phyloP scores from a whole-genome alignment of 2,797 vertebrate species.

The Hoplostethus atlanticus region DNA sequence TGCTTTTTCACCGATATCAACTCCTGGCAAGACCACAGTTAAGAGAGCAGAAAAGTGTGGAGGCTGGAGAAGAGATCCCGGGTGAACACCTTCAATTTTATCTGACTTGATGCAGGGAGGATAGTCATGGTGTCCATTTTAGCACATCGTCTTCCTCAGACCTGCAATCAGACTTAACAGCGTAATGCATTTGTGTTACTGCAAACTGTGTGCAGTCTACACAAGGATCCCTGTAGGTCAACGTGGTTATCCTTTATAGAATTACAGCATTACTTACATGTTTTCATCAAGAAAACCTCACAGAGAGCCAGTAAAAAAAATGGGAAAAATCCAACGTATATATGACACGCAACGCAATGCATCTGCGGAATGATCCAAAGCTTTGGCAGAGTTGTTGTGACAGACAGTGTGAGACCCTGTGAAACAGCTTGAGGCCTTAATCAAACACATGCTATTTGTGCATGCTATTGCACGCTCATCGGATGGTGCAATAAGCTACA shows the following conservation, averaged over 20 bases:
- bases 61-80: not conserved
- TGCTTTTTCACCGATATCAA: no score
- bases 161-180: no score
- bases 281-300: no score
- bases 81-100: not conserved
- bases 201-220: not conserved
- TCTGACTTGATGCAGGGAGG: not conserved
- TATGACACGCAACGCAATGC: no score
- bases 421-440: conserved; percentile 48
- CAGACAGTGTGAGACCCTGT: conserved; percentile 31
- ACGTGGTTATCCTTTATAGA: no score
- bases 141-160: not conserved
- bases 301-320: not conserved
- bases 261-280: not conserved
- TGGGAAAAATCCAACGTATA: no score
- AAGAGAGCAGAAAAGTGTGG: not conserved
- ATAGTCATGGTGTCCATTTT: not conserved
- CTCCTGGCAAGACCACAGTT: not conserved
- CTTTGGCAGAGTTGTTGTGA: conserved; percentile 18
- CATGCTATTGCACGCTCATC: conserved; percentile 1
- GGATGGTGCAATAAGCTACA: conserved; percentile 23
- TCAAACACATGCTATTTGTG: conserved; percentile 10
- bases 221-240: not conserved
- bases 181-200: no score
- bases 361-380: not conserved